Percentiles rank a stretch among this genome's conserved stretches.
Conservation (phyloP, 1,140 invertebrate genomes). For the Ridgeia piscesae region DNA sequence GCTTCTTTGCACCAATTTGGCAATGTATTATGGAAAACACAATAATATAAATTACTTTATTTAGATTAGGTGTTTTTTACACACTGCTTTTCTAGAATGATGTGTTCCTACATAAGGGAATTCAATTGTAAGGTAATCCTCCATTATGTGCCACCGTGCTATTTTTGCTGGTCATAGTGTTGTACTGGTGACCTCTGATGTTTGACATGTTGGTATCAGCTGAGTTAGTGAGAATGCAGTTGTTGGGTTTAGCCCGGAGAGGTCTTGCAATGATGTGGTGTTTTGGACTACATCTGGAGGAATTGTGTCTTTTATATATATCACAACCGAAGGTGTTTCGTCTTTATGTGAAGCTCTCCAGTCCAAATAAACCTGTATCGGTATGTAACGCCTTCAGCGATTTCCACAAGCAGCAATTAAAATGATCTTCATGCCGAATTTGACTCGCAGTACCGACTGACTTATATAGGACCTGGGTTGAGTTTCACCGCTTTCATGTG, state of each 20-base stretch:
- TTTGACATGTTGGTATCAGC: no score
- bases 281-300: background rate
- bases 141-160: no score
- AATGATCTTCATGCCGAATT: background rate
- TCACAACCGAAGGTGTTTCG: background rate
- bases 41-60: no score
- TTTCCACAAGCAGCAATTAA: background rate
- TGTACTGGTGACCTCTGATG: no score
- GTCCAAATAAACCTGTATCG: background rate
- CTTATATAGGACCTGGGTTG: background rate
- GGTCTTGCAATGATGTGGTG: background rate
- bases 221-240: background rate
- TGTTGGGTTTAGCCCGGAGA: background rate
- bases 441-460: background rate
- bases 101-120: no score
- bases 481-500: background rate
- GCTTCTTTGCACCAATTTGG: no score
- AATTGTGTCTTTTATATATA: background rate
- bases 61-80: no score
- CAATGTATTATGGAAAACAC: no score
- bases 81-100: no score
- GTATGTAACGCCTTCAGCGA: background rate
- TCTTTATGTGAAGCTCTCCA: background rate
- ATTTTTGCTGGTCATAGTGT: no score
- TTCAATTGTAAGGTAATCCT: no score